Evolutionary conservation across 2,797 vertebrate genomes (phyloP), one percentile per base, ranked within the genome.

Genomic region (Aphelocoma californica): DNA sequence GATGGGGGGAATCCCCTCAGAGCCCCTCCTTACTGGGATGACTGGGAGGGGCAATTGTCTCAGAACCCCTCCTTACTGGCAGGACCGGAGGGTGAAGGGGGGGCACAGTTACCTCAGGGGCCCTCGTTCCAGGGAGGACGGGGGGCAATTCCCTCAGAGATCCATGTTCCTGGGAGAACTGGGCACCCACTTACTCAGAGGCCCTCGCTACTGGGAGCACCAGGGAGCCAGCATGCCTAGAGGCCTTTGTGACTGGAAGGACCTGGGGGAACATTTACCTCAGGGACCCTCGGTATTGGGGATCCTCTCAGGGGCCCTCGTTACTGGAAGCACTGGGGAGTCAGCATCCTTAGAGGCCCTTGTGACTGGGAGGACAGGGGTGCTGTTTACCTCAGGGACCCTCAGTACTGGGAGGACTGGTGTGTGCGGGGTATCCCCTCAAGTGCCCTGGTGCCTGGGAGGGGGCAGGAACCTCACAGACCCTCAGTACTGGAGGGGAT

Each of bases 91-190:
- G 25, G 29, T 1, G 0, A 23, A 47, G 19, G 4, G 9, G 38
- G 14, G 26, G 6, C 32, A 36, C 67, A 36, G 8, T 25, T 57
- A 23, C 29, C 23, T 34, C 62, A 26, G 21, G 32, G 25, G 2
- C 8, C 17, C 28, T 14, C 0, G 0, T 44, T 70, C 25, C 34
- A 40, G 34, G 53, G 29, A 62, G 26, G 5, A 36, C 16, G 5
- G 48, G n/a, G 10, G 14, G 12, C 18, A 50, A 10, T 38, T 34
- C 34, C n/a, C 42, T 53, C 45, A 17, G 51, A 67, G 18, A 9
- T 44, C 18, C 53, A 6, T 23, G 18, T 10, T 85, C 47, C 53
- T 58, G 32, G 32, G 28, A 51, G 32, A 19, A 50, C 24, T 31
- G 45, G 38, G 32, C 12, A 32, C 25, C 17, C 14, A 6, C 9